phyloP scores from a whole-genome alignment of 2,797 vertebrate species.

The Mormyrus hasselquistii region DNA sequence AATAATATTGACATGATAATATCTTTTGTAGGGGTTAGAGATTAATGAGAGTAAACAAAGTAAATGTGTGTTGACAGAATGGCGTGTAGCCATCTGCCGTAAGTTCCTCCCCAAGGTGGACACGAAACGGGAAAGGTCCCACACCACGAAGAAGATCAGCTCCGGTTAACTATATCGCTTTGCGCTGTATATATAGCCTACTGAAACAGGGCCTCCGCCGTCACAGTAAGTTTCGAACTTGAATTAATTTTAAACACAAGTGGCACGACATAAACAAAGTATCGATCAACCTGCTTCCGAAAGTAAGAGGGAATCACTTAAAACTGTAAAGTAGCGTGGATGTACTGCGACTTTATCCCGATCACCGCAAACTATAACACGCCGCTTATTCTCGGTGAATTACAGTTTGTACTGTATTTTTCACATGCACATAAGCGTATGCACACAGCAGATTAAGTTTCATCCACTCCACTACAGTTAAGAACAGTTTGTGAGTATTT shows the following conservation, averaged over 20 bases:
- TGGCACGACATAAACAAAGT: background rate
- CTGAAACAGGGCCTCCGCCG: background rate
- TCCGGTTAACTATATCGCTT: background rate
- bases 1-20: background rate
- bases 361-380: background rate
- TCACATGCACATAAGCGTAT: background rate
- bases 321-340: background rate
- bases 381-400: background rate
- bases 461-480: background rate
- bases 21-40: background rate
- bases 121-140: background rate
- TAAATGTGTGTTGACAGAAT: background rate
- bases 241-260: background rate
- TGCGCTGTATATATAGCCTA: background rate
- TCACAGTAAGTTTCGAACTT: background rate
- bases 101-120: background rate
- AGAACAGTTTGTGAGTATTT: slow-evolving; percentile 5
- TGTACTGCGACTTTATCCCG: background rate
- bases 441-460: background rate
- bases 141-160: background rate
- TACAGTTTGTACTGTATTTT: background rate
- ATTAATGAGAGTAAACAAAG: background rate
- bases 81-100: background rate
- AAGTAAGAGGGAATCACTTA: background rate
- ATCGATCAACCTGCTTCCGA: background rate